Base-by-base conservation (phyloP, 2,113 vertebrate species). In the Lycaon pictus region DNA sequence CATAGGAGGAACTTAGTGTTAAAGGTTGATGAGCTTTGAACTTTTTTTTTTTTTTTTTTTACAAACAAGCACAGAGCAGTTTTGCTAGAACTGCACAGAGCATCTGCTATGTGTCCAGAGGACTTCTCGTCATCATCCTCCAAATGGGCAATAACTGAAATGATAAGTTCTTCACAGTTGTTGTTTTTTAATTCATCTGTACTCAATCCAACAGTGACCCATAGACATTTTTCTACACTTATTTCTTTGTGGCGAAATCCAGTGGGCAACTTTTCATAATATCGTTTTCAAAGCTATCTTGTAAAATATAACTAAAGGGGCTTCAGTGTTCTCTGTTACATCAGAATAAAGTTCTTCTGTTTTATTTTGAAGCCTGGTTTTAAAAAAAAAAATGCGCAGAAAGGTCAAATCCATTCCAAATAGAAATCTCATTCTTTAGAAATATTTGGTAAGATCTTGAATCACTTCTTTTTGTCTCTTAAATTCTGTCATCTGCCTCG, bases 281-380 rank as follows among this genome's bases (percentile, higher is more conserved):
- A 92, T 76, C 43, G 22, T 90, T 97, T 98, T 92, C 58, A 94
- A 97, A 90, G 65, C 76, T 95, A 72, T 80, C 56, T 95, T 93
- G 56, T 98, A 94, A 97, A 93, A 93, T 90, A 74, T 58, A 91
- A 95, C 83, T 86, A 86, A 96, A 97, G 95, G 67, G 27, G 76
- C 43, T 92, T 91, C 85, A 74, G 60, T 96, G 85, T 95, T 96
- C 76, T 92, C 95, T 86, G 55, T 58, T 91, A 55, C 86, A 81
- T 51, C 80, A 90, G 84, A 97, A 97, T 97, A 96, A 97, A 98
- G 96, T 98, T 96, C 84, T 92, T 98, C 67, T 97, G 79, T 93
- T 96, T 95, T 89, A 89, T 95, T 96, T 96, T n/a, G 17, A 93
- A 97, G 79, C 5, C 65, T 32, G 60, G 12, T 82, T 95, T 53